A percentile compares a stretch with the other conserved stretches of the same genome.
These are phyloP conservation scores for Anser brachyrhynchus DNA, from an alignment of 2,113 vertebrate species.

Conservation along the genomic window DNA sequence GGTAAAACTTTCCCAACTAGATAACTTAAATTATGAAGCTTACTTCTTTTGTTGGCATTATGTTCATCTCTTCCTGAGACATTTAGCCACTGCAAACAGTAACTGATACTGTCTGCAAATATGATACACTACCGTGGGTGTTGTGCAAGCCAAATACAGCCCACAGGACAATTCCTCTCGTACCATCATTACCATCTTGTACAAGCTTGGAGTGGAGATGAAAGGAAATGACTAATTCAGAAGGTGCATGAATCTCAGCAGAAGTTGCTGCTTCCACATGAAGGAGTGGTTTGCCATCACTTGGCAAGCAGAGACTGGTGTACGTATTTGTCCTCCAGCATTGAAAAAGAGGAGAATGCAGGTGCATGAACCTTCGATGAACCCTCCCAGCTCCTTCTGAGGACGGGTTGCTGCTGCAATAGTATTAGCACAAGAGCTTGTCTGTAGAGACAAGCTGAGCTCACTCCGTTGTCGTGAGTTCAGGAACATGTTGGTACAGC, in stretches of 20 bases:
- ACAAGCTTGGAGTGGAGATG: not conserved
- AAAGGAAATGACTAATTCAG: constrained; percentile 11
- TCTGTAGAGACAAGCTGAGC: not conserved
- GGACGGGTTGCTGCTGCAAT: not conserved
- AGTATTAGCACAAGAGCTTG: not conserved
- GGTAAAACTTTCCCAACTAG: not conserved
- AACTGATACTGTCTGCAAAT: not conserved
- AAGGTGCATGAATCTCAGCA: not conserved
- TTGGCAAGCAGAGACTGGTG: not conserved
- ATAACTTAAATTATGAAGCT: not conserved
- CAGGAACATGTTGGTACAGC: not conserved
- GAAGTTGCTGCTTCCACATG: not conserved
- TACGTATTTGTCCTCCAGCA: not conserved
- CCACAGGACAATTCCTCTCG: not conserved
- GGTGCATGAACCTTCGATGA: not conserved
- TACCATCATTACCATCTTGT: not conserved
- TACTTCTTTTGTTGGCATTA: not conserved
- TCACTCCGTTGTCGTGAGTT: not conserved
- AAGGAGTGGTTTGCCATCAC: not conserved
- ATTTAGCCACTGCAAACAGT: not conserved
- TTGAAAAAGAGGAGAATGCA: not conserved
- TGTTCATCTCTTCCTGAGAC: not conserved
- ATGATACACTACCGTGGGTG: not conserved
- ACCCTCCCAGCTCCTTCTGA: not conserved
- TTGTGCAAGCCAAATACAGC: constrained; percentile 1